Conservation (phyloP, 2,888 invertebrate genomes). For the Melitaea athalia region DNA sequence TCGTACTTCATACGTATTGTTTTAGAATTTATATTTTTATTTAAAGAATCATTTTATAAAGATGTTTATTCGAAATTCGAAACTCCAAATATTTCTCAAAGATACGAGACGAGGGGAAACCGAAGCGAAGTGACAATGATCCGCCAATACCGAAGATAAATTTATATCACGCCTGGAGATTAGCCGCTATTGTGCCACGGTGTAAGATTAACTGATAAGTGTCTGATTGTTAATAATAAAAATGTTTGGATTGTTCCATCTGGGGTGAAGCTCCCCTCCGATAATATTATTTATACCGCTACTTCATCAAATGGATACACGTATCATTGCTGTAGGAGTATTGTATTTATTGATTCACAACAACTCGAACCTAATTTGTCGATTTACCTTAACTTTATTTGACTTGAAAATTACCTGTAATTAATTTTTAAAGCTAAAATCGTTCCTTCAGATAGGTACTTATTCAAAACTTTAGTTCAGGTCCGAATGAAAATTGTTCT, state of each 20-base stretch:
- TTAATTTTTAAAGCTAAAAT: too few relatives aligned
- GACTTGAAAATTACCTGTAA: neutral
- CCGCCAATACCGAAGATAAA: constrained; percentile 69
- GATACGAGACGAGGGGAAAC: constrained; percentile 52
- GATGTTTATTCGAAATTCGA: constrained; percentile 43
- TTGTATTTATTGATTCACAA: constrained; percentile 4
- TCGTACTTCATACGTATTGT: too few relatives aligned
- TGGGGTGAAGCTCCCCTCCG: constrained; percentile 50
- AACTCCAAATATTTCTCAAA: constrained; percentile 52
- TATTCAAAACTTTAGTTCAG: too few relatives aligned
- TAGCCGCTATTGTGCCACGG: constrained; percentile 73
- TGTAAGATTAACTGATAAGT: constrained; percentile 82
- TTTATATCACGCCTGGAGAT: constrained; percentile 78
- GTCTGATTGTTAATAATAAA: constrained; percentile 77
- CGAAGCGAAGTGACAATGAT: constrained; percentile 61
- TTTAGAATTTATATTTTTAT: too few relatives aligned
- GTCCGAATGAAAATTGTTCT: too few relatives aligned
- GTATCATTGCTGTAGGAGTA: constrained; percentile 10
- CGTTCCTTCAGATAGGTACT: too few relatives aligned
- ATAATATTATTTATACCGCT: constrained; percentile 60
- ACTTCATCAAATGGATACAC: constrained; percentile 45
- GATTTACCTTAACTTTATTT: neutral
- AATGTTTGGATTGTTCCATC: constrained; percentile 64
- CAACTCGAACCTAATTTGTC: neutral
- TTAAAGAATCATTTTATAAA: neutral